phyloP scores from a whole-genome alignment of 2,797 vertebrate species.

The Loriculus beryllinus region DNA sequence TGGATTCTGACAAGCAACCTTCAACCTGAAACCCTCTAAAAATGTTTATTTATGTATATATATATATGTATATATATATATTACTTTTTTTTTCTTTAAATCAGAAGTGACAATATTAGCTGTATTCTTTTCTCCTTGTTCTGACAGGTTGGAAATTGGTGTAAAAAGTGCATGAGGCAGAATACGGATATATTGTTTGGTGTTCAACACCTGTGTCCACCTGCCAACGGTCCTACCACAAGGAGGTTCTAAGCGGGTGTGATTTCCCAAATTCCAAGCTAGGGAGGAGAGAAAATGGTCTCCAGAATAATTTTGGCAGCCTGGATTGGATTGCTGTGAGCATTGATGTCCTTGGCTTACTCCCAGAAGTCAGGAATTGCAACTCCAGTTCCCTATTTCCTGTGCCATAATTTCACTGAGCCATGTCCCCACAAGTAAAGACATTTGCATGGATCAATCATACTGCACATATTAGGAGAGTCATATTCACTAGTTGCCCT shows the following conservation, averaged over 20 bases:
- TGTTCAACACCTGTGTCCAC: background rate
- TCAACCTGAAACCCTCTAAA: conserved; percentile 71
- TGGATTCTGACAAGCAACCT: conserved; percentile 72
- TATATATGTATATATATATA: background rate
- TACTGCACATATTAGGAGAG: accelerated
- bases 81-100: background rate
- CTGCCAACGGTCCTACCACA: background rate
- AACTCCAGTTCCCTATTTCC: accelerated
- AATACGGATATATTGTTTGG: background rate
- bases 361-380: background rate
- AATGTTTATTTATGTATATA: conserved; percentile 48
- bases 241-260: background rate
- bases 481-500: background rate
- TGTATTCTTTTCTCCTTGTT: conserved; percentile 37
- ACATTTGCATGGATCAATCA: background rate
- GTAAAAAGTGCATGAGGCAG: background rate
- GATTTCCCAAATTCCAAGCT: background rate
- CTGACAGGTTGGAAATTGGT: conserved; percentile 61
- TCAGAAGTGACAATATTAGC: conserved; percentile 52
- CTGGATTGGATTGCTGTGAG: background rate
- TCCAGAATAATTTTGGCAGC: background rate
- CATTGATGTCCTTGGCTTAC: background rate
- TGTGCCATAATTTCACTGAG: background rate
- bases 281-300: background rate
- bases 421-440: background rate